A percentile compares a stretch with the other conserved stretches of the same genome.
Evolutionary conservation across 1,140 invertebrate species (phyloP).

Genomic region (Brachystomella parvula): DNA sequence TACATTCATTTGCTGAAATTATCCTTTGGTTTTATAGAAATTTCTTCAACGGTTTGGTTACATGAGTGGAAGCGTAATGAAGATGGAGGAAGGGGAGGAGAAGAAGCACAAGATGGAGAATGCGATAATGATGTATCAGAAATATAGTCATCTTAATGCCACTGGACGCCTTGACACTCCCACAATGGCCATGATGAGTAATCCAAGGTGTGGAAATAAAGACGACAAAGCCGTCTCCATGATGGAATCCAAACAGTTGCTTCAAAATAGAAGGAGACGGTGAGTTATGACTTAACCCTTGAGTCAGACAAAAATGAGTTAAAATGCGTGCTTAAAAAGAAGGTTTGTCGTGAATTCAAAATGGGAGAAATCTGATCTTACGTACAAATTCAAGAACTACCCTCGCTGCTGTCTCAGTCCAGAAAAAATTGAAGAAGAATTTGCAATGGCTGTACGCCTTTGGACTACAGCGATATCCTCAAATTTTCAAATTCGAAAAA

Average conservation of each 20-base stretch:
- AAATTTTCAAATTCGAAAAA: not conserved
- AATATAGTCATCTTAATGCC: not conserved
- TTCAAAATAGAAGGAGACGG: too few species aligned
- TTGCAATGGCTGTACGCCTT: not conserved
- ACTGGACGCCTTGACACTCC: not conserved
- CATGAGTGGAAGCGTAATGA: not conserved
- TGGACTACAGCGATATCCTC: not conserved
- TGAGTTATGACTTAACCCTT: too few species aligned
- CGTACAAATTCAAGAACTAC: constrained; percentile 2
- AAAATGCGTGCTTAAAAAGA: too few species aligned
- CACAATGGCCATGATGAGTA: not conserved
- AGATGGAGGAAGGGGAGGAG: not conserved
- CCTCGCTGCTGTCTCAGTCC: not conserved
- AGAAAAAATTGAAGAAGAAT: not conserved
- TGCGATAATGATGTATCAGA: not conserved
- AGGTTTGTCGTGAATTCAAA: not conserved
- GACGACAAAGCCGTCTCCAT: not conserved
- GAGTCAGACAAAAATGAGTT: too few species aligned
- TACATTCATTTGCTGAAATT: too few species aligned
- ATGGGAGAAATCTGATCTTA: not conserved
- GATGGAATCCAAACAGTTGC: too few species aligned
- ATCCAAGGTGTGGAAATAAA: not conserved
- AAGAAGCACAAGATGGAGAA: not conserved
- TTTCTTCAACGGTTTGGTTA: not conserved
- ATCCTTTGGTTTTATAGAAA: not conserved